These are phyloP conservation scores for Hyperopisus bebe DNA, from an alignment of 2,113 vertebrate species.

Conservation along the genomic window DNA sequence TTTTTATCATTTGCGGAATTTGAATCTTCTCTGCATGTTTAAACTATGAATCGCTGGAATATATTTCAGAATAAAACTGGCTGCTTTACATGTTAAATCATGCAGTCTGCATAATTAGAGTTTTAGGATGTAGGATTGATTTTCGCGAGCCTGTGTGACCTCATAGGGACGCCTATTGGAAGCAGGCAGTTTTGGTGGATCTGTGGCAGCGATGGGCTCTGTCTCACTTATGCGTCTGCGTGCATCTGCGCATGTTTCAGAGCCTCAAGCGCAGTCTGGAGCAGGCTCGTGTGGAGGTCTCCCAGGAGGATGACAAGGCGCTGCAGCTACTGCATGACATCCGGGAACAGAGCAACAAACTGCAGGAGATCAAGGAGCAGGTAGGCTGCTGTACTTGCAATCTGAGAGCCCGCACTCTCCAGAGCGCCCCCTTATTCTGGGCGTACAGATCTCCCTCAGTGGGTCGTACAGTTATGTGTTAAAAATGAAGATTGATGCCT, in stretches of 20 bases:
- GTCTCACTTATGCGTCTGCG: background rate
- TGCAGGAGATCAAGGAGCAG: slow-evolving; percentile 99
- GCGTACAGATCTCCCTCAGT: background rate
- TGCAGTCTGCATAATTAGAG: background rate
- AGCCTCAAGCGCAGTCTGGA: slow-evolving; percentile 98
- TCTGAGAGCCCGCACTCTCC: background rate
- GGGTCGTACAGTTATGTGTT: background rate
- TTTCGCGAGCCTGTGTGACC: background rate
- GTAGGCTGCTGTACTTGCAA: slow-evolving; percentile 49
- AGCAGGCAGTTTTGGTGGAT: background rate
- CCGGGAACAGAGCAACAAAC: slow-evolving; percentile 94
- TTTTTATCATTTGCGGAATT: background rate
- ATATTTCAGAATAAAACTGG: background rate
- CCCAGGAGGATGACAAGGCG: slow-evolving; percentile 97
- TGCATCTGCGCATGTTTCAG: slow-evolving; percentile 51
- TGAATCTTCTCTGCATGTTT: background rate
- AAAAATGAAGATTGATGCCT: background rate
- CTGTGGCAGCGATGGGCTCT: background rate
- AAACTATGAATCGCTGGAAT: background rate
- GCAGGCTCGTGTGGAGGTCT: slow-evolving; percentile 95
- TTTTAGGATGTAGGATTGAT: background rate
- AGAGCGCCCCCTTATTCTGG: background rate
- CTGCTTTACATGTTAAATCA: background rate
- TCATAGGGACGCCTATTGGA: background rate
- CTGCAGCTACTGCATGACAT: slow-evolving; percentile 97